Base-by-base conservation (phyloP, 2,888 invertebrate species). In the Epinotia nisella region DNA sequence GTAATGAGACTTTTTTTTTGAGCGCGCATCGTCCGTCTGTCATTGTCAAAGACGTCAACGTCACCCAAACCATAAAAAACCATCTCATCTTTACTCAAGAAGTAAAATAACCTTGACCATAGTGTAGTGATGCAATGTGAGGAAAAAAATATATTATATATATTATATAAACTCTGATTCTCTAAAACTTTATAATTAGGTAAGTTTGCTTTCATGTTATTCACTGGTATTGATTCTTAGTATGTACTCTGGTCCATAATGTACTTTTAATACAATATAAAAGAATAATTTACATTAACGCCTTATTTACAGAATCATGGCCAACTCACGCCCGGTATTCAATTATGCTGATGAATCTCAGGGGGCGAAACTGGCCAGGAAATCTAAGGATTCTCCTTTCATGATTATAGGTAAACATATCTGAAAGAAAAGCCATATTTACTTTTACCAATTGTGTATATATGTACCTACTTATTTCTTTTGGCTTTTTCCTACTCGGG, bases 361-460 rank as follows among this genome's bases (percentile, higher is more conserved):
- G 69, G 82, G 90, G 3, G 92, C 94, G 2, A 95, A 94, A 81
- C 86, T 96, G 56, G 90, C 95, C 1, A 94, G 95, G 76, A 96
- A 96, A 84, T 95, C 96, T 1, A 95, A 95, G 83, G 96, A 96
- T 82, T 95, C 95, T 1, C 96, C 96, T 0, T 95, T 96, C 83
- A 95, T 96, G 95, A 94, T 96, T 60, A 89, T 96, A 78, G 96
- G 96, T 96, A 21, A 24, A 9, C 0, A 58, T 35, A 1, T 35
- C 15, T 2, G 5, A 56, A 21, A 24, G 21, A 56, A 56, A 56
- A 11, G 21, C 19, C 19, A 19, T 11, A 17, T 45, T 15, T 3
- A 45, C 15, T 45, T 45, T 45, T 13, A 45, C 15, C 45, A 2
- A 45, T 45, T 41, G 3, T 13, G 2, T 41, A 3, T 41, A 41